Base-by-base conservation (phyloP, 2,888 invertebrate species). In the Zelleria hepariella region DNA sequence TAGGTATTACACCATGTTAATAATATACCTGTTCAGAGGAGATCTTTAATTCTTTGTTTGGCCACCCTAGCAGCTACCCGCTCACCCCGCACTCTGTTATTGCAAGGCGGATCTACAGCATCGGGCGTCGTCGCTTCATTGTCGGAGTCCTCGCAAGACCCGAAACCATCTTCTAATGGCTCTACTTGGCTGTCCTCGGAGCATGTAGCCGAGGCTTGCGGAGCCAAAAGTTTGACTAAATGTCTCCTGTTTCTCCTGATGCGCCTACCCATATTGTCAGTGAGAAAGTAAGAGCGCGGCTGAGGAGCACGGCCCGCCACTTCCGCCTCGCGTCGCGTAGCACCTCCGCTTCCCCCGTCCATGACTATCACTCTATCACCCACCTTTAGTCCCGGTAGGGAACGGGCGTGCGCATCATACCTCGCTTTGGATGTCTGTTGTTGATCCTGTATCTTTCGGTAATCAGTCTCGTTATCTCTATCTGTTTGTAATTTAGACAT, bases 231-330 rank as follows among this genome's bases (percentile, higher is more conserved):
- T 15, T 15, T 52, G 23, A 7, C 21, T 23, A 52, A 8, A 23
- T 52, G 52, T 8, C 23, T 21, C 52, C 52, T 52, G 21, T 52
- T 52, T 52, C 52, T 52, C 5, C 52, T 4, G 7, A 8, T 20
- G 8, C 4, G 8, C 10, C 5, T 21, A 2, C 52, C 52, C 2
- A 10, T 52, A 8, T n/a, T n/a, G n/a, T n/a, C n/a, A n/a, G n/a
- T n/a, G n/a, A n/a, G n/a, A 20, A 49, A 49, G 49, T 49, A 61
- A 21, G 61, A 63, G 8, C 63, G 60, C 15, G 63, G 61, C 10
- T 59, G 53, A 8, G 58, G 26, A 2, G 58, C 59, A 2, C 26
- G 26, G 5, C 52, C 48, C 20, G 48, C 27, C 6, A 61, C 60
- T 2, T 18, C 52, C 54, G 48, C 56, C 27, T 24, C 27, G 3